These are phyloP conservation scores for Lasioglossum vierecki DNA, from an alignment of 2,888 invertebrate species.

Conservation along the genomic window DNA sequence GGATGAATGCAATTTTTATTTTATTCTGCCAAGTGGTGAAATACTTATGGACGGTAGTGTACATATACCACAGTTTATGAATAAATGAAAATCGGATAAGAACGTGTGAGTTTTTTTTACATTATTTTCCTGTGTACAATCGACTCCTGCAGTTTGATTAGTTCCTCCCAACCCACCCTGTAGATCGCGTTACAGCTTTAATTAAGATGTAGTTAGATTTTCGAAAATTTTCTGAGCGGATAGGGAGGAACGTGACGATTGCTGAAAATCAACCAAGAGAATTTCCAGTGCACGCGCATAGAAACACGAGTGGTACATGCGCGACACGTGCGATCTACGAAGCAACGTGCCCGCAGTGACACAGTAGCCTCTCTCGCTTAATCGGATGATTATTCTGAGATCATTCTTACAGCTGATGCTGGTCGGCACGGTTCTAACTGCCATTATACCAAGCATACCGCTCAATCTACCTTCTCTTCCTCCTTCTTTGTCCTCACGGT, in stretches of 20 bases:
- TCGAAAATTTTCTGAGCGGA: not conserved
- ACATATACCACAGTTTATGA: too few species aligned
- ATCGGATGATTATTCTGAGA: constrained; percentile 82
- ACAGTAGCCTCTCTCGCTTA: constrained; percentile 77
- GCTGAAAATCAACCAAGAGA: constrained; percentile 19
- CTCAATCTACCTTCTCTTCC: constrained; percentile 49
- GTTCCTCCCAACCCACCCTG: too few species aligned
- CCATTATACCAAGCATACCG: constrained; percentile 53
- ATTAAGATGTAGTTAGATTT: too few species aligned
- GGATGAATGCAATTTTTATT: too few species aligned
- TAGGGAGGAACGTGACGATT: not conserved
- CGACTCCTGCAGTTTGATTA: too few species aligned
- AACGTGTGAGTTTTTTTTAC: too few species aligned
- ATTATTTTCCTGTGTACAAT: too few species aligned
- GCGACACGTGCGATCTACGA: constrained; percentile 48
- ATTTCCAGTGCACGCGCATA: constrained; percentile 24
- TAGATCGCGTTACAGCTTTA: too few species aligned
- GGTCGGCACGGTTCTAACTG: constrained; percentile 57
- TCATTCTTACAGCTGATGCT: constrained; percentile 77
- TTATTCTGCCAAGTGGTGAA: too few species aligned
- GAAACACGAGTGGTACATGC: constrained; percentile 20
- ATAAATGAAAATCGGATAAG: too few species aligned
- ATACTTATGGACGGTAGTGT: too few species aligned
- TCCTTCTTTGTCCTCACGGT: constrained; percentile 32
- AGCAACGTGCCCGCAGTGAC: constrained; percentile 71